Evolutionary conservation across 2,797 vertebrate species (phyloP).

Genomic region (Fringilla coelebs): DNA sequence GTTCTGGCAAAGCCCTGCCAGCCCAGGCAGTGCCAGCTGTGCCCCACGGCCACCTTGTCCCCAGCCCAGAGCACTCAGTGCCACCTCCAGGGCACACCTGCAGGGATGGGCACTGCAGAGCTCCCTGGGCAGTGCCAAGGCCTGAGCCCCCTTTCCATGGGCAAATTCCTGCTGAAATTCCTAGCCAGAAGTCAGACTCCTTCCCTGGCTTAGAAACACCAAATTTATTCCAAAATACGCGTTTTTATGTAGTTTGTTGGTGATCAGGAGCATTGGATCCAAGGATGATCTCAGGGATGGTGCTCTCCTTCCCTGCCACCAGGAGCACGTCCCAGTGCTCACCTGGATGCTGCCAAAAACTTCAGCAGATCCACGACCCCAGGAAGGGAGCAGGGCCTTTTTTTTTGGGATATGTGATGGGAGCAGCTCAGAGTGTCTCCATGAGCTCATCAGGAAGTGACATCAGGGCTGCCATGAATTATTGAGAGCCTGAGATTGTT

Average conservation of each 20-base stretch:
- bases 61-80: too few species aligned
- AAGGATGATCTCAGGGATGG: background rate
- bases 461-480: constrained; percentile 36
- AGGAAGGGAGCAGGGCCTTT: background rate
- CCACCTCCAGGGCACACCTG: too few species aligned
- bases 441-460: constrained; percentile 29
- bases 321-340: accelerated
- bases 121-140: too few species aligned
- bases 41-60: too few species aligned
- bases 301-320: background rate
- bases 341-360: background rate
- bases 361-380: background rate
- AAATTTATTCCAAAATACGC: background rate
- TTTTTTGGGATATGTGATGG: background rate
- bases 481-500: constrained; percentile 6
- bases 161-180: background rate
- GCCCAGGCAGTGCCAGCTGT: accelerated
- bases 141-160: too few species aligned
- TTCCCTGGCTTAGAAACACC: background rate
- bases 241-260: background rate
- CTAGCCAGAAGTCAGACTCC: background rate
- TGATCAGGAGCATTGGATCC: background rate
- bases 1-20: background rate
- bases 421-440: background rate
- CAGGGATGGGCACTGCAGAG: too few species aligned